These are phyloP conservation scores for Ennomos fuscantarius DNA, from an alignment of 2,888 invertebrate genomes.

Conservation along the genomic window DNA sequence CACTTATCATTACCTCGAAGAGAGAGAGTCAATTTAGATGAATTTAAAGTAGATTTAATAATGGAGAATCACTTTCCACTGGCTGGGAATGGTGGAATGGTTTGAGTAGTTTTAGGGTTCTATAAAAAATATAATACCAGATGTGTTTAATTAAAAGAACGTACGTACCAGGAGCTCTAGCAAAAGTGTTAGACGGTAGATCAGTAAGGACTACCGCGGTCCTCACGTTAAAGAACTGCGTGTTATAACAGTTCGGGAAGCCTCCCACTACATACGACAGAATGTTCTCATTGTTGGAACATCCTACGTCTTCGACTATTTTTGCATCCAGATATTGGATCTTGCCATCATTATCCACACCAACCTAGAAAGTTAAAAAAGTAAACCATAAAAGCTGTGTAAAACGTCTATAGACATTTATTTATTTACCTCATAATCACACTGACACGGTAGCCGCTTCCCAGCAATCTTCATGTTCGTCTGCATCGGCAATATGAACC, in stretches of 20 bases:
- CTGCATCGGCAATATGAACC: slow-evolving; percentile 86
- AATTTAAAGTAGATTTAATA: no score
- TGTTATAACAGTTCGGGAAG: slow-evolving; percentile 84
- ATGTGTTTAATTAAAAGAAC: neutral
- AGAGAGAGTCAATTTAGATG: no score
- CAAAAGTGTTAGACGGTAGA: slow-evolving; percentile 87
- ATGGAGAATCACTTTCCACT: no score
- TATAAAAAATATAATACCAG: no score
- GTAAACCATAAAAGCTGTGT: slow-evolving; percentile 7
- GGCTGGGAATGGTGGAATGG: no score
- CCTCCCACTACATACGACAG: slow-evolving; percentile 58
- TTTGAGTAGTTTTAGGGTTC: no score
- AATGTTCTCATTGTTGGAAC: slow-evolving; percentile 78
- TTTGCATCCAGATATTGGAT: slow-evolving; percentile 86
- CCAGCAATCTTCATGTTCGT: slow-evolving; percentile 86
- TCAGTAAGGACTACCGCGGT: slow-evolving; percentile 85
- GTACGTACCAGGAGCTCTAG: slow-evolving; percentile 88
- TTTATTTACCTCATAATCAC: slow-evolving; percentile 84
- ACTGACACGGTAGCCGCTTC: slow-evolving; percentile 78
- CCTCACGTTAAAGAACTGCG: slow-evolving; percentile 78
- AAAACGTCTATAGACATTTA: no score
- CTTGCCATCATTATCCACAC: slow-evolving; percentile 86
- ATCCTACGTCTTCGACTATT: slow-evolving; percentile 80
- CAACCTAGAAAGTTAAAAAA: slow-evolving; percentile 68
- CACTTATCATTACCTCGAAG: no score